Evolutionary conservation across 1,140 invertebrate genomes (phyloP), one percentile per base, ranked within the genome.

Genomic region (Bombus huntii): DNA sequence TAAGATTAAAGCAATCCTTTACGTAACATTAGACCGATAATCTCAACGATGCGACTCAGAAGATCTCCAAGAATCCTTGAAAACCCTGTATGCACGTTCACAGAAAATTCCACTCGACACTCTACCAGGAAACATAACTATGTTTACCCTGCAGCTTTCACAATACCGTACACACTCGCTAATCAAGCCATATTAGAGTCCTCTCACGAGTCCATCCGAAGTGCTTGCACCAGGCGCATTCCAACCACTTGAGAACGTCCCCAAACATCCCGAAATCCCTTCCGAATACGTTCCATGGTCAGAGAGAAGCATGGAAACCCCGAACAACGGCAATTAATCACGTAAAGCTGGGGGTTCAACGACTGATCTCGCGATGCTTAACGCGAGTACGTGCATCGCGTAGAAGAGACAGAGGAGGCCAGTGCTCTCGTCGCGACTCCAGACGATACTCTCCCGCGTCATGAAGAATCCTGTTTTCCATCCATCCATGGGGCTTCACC

Each of bases 381-480:
- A 18, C 65, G 28, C 72, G 37, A 53, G 34, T 18, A 1, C 39
- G 37, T 81, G 25, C n/a, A 65, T 34, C 80, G 73, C 62, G n/a
- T 15, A 53, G 15, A 53, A 34, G 42, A 44, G 10, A 47, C 59
- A 65, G 8, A 75, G 74, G n/a, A 53, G n/a, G 31, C 31, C 18
- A 47, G 25, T 25, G 74, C 34, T 76, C 47, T 31, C 15, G 15
- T 13, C 13, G 71, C 70, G 25, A 31, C 70, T 34, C 15, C n/a
- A 37, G 12, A n/a, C 39, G 68, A 37, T 71, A 22, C 68, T n/a
- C 28, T 75, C 73, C 44, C 31, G 73, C 59, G 82, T 79, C 76
- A 57, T 75, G 31, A 42, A 34, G 72, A 79, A 84, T 84, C 76
- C 76, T 84, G 76, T 84, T 84, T 75, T 71, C 66, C 59, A 76